Evolutionary conservation across 1,140 invertebrate species (phyloP).

Genomic region (Ceratosolen solmsi): DNA sequence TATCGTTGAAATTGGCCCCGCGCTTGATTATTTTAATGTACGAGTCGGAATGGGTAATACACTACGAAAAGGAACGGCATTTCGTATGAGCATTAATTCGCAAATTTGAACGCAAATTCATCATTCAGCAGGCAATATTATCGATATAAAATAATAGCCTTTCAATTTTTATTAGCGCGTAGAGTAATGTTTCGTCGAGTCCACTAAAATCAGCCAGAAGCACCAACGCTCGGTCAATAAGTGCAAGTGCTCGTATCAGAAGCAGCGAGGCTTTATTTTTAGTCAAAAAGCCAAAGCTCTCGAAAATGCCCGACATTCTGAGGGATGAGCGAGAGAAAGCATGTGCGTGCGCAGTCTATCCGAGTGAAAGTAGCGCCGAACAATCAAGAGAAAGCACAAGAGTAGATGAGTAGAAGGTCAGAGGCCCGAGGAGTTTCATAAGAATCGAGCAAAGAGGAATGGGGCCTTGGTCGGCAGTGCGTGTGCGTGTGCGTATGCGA

Average conservation of each 20-base stretch:
- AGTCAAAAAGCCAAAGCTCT: slow-evolving; percentile 17
- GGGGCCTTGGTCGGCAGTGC: slow-evolving; percentile 26
- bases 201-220: too few species aligned
- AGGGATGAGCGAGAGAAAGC: slow-evolving; percentile 11
- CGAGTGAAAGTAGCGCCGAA: background rate
- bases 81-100: too few species aligned
- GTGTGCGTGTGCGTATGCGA: slow-evolving; percentile 29
- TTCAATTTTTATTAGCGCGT: too few species aligned
- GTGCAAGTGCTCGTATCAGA: background rate
- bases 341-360: background rate
- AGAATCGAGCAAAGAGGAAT: slow-evolving; percentile 1
- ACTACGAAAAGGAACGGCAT: too few species aligned
- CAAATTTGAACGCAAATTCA: too few species aligned
- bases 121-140: too few species aligned
- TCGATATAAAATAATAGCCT: too few species aligned
- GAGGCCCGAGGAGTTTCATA: slow-evolving; percentile 42
- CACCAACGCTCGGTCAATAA: too few species aligned
- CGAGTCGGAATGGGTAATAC: too few species aligned
- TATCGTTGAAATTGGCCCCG: too few species aligned
- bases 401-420: slow-evolving; percentile 38
- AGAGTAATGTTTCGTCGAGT: too few species aligned
- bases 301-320: slow-evolving; percentile 20
- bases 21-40: too few species aligned
- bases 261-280: slow-evolving; percentile 27
- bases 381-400: slow-evolving; percentile 1